Evolutionary conservation across 2,888 invertebrate genomes (phyloP).

Genomic region (Drosophila merina): DNA sequence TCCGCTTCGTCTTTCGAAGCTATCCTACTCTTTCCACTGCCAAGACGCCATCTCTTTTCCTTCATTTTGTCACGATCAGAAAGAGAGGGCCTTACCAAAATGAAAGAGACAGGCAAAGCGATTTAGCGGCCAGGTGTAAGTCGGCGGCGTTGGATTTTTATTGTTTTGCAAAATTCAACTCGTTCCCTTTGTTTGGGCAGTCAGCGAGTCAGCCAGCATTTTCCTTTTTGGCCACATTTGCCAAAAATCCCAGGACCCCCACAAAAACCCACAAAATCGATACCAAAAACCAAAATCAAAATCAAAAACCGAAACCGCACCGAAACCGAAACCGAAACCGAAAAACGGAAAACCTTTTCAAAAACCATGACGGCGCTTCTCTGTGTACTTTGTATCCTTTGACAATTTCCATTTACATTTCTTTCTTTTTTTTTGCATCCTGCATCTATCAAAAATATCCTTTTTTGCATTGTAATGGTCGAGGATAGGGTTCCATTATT

Average conservation of each 20-base stretch:
- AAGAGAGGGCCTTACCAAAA: neutral
- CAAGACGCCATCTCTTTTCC: neutral
- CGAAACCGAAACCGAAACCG: conserved; percentile 13
- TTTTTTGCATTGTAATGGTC: conserved; percentile 73
- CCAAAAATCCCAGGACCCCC: conserved; percentile 44
- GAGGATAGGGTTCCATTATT: conserved; percentile 59
- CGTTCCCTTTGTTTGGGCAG: conserved; percentile 55
- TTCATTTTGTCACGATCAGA: conserved; percentile 16
- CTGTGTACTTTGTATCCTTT: conserved; percentile 65
- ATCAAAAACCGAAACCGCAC: conserved; percentile 22
- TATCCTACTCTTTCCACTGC: neutral
- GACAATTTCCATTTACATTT: conserved; percentile 57
- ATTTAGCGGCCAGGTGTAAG: conserved; percentile 50
- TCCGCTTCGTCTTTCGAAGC: conserved; percentile 54
- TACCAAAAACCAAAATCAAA: conserved; percentile 17
- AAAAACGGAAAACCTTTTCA: conserved; percentile 45
- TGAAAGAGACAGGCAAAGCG: neutral
- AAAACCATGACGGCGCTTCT: conserved; percentile 61
- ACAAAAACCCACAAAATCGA: conserved; percentile 10
- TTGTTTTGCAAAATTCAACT: conserved; percentile 60
- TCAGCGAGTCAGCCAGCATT: conserved; percentile 30
- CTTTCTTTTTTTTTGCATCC: conserved; percentile 56
- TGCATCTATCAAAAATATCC: conserved; percentile 25
- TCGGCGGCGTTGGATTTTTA: conserved; percentile 27
- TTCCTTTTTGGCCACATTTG: conserved; percentile 44